These are phyloP conservation scores for Lepidurus couesii DNA, from an alignment of 1,140 invertebrate species.

Conservation along the genomic window DNA sequence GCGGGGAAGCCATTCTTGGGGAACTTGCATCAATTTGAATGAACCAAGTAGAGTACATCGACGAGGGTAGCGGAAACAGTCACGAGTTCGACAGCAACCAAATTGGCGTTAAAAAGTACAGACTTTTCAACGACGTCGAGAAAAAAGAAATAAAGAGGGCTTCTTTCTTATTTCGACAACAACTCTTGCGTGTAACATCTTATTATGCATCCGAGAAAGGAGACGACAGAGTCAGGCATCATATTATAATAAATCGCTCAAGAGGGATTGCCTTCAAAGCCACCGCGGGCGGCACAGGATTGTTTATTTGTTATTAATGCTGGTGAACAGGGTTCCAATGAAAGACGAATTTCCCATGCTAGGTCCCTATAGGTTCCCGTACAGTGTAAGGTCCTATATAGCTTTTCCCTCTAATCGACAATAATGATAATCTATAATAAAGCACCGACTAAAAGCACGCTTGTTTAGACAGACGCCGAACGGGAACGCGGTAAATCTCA, in stretches of 20 bases:
- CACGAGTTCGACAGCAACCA: too few species aligned
- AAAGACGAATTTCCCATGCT: not conserved
- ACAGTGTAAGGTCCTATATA: too few species aligned
- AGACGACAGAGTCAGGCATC: not conserved
- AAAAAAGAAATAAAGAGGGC: too few species aligned
- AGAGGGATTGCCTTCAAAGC: not conserved
- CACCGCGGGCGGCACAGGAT: not conserved
- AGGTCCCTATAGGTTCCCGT: not conserved
- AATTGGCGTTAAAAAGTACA: too few species aligned
- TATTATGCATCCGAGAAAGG: too few species aligned
- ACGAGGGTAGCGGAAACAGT: too few species aligned
- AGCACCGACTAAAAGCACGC: not conserved
- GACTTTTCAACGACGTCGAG: too few species aligned
- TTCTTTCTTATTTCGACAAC: too few species aligned
- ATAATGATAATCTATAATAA: not conserved
- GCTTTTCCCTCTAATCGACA: not conserved
- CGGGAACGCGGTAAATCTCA: not conserved
- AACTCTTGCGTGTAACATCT: too few species aligned
- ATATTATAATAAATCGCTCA: not conserved
- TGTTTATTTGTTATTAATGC: not conserved
- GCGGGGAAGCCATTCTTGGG: not conserved
- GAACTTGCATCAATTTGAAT: constrained; percentile 1
- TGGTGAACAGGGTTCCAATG: not conserved
- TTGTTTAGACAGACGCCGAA: not conserved
- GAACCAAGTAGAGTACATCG: not conserved